Percentiles rank a stretch among this genome's conserved stretches.
Conservation (phyloP, 1,140 invertebrate species). For the Drosophila repletoides region DNA sequence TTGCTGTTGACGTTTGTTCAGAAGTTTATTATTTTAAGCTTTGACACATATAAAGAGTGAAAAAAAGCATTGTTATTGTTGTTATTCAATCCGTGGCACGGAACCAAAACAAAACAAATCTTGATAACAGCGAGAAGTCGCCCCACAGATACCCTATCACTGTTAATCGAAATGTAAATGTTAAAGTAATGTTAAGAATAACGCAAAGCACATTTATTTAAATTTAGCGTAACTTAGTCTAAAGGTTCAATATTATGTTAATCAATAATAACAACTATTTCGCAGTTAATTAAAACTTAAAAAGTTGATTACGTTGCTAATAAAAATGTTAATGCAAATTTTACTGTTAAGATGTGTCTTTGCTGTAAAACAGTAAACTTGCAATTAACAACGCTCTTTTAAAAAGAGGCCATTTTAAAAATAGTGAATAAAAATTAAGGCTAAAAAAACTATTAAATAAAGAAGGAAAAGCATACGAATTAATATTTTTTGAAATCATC, state of each 20-base stretch:
- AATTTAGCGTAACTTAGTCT: no score
- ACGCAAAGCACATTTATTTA: no score
- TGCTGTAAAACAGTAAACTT: background rate
- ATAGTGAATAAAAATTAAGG: no score
- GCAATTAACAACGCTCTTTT: no score
- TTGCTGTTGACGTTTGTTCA: background rate
- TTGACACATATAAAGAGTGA: background rate
- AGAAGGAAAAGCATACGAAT: background rate
- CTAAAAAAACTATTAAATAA: no score
- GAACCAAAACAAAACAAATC: conserved; percentile 11
- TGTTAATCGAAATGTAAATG: no score
- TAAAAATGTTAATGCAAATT: background rate
- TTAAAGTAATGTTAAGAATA: no score
- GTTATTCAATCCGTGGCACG: conserved; percentile 22
- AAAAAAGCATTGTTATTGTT: conserved; percentile 8
- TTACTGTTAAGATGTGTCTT: background rate
- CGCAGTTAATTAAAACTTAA: background rate
- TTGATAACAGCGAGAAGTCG: background rate
- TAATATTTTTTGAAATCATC: background rate
- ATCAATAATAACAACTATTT: no score
- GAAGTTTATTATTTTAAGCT: background rate
- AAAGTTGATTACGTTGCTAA: background rate
- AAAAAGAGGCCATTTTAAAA: no score
- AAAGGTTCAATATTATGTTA: no score
- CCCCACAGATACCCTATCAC: no score